Evolutionary conservation across 92 coral and sea anemone species (phyloP), one percentile per base, ranked within the genome.

Genomic region (Galaxea fascicularis): DNA sequence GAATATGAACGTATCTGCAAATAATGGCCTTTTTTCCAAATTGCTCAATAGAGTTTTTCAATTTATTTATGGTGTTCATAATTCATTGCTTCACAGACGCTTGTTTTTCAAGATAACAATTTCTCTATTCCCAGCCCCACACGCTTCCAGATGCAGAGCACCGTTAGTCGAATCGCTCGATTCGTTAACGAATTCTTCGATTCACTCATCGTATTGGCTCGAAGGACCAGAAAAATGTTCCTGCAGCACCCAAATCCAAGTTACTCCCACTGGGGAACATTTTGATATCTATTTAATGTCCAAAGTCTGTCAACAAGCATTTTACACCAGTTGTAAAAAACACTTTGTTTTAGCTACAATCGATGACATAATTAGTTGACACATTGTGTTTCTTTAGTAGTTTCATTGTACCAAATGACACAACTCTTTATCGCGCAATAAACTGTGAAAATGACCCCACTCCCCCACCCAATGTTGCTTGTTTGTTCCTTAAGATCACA

Each of bases 11-110:
- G 67, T 54, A 64, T 4, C 87, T 79, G 64, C 85, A 51, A 64
- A 82, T 82, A 26, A 88, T 62, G 0, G 88, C 73, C 56, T 82
- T 82, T 3, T 83, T 22, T 21, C 77, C 91, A 67, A 16, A 56
- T 52, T 82, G 66, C 29, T 25, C 73, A 16, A 73, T 27, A 3
- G 58, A 16, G 1, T 25, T 15, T 1, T 80, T 51, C 31, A 87
- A 39, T 74, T 80, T 87, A 71, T 76, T 75, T 22, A 87, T 4
- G 8, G 91, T 82, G 16, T 72, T 72, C 16, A 41, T 59, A 6
- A 49, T 75, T 46, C 88, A 47, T 71, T 76, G 28, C 35, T 68
- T 80, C 0, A 71, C 35, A 10, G 27, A 57, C 67, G 59, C 35
- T 63, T 44, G 31, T 16, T 22, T 46, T 67, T 79, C 46, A 58